These are phyloP conservation scores for Bradypodion ventrale DNA, from an alignment of 2,797 vertebrate genomes.

Conservation along the genomic window DNA sequence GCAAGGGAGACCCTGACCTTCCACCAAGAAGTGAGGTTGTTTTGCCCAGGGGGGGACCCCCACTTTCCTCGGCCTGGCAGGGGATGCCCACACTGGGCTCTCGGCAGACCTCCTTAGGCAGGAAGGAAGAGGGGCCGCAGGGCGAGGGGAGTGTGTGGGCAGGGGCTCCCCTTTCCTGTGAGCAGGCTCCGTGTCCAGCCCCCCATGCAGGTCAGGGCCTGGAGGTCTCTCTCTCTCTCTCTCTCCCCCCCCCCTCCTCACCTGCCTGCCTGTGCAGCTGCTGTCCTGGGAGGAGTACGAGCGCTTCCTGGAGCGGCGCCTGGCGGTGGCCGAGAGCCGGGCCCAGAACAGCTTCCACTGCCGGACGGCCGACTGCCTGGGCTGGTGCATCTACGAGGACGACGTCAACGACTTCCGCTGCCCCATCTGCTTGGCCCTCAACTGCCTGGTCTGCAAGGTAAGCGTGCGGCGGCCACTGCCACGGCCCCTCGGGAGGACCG, in stretches of 20 bases:
- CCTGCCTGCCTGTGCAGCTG: slow-evolving; percentile 80
- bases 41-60: too few relatives aligned
- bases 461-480: not conserved
- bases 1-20: too few relatives aligned
- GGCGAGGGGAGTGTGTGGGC: too few relatives aligned
- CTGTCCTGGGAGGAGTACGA: slow-evolving; percentile 83
- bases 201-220: fast-evolving
- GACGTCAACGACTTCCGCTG: slow-evolving; percentile 86
- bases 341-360: slow-evolving; percentile 91
- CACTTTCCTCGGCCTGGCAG: too few relatives aligned
- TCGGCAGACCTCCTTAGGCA: too few relatives aligned
- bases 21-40: too few relatives aligned
- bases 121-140: too few relatives aligned
- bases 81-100: too few relatives aligned
- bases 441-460: slow-evolving; percentile 90
- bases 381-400: slow-evolving; percentile 92
- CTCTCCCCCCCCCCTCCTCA: fast-evolving
- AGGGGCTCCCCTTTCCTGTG: too few relatives aligned
- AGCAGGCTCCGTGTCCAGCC: too few relatives aligned
- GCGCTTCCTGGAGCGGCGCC: slow-evolving; percentile 84
- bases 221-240: too few relatives aligned
- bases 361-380: slow-evolving; percentile 86
- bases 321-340: slow-evolving; percentile 86
- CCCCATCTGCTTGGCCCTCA: slow-evolving; percentile 77
- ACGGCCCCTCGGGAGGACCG: fast-evolving